These are phyloP conservation scores for Eilema sororculum DNA, from an alignment of 2,888 invertebrate species.

Conservation along the genomic window DNA sequence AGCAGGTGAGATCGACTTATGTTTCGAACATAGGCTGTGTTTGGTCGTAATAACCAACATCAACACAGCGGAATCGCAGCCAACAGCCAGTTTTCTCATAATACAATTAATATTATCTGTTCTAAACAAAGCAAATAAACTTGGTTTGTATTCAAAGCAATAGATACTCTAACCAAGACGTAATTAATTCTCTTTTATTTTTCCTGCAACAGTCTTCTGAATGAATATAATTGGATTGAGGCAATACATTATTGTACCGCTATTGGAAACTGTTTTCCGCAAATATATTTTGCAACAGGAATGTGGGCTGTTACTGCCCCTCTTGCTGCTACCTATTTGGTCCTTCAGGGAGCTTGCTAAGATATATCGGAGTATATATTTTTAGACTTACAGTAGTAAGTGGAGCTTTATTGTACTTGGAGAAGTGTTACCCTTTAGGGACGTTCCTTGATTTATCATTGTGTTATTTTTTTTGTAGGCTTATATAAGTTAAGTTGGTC, in stretches of 20 bases:
- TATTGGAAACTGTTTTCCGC: constrained; percentile 57
- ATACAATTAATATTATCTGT: neutral
- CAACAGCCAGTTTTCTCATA: neutral
- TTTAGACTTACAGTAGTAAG: constrained; percentile 67
- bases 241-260: constrained; percentile 59
- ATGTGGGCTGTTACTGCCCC: constrained; percentile 57
- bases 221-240: constrained; percentile 57
- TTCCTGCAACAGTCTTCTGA: constrained; percentile 62
- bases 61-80: too few relatives aligned
- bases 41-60: too few relatives aligned
- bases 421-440: constrained; percentile 45
- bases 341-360: constrained; percentile 57
- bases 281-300: constrained; percentile 59
- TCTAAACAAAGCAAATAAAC: neutral
- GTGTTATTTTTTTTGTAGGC: constrained; percentile 33
- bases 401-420: constrained; percentile 46
- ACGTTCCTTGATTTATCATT: constrained; percentile 46
- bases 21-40: too few relatives aligned
- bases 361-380: constrained; percentile 62
- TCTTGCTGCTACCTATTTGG: constrained; percentile 66
- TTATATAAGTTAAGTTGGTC: neutral
- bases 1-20: too few relatives aligned
- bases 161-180: neutral
- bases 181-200: constrained; percentile 28
- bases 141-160: neutral